Conservation (phyloP, 2,797 vertebrate genomes). For the Anisognathus igniventris region DNA sequence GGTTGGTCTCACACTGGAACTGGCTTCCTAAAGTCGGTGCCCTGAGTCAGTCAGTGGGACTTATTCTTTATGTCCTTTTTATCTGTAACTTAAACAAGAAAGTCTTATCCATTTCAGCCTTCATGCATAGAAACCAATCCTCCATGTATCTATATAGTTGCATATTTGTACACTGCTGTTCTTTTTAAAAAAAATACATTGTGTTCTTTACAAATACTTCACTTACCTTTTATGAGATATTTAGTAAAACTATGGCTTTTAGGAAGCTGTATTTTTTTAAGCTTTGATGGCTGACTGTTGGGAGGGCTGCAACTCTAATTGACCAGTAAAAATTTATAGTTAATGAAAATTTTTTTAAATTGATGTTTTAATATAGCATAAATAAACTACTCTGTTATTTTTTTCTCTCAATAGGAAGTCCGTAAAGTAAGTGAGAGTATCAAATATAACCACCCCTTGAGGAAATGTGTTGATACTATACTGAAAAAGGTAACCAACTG, state of each 20-base stretch:
- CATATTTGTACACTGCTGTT: neutral
- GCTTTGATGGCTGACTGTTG: neutral
- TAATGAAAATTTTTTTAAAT: neutral
- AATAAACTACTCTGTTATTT: neutral
- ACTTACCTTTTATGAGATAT: neutral
- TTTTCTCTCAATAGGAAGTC: conserved; percentile 82
- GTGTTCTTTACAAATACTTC: neutral
- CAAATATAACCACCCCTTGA: conserved; percentile 94
- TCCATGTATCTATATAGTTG: neutral
- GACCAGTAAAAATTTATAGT: neutral
- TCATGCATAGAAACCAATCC: neutral
- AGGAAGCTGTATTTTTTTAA: neutral
- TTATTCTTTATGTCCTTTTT: neutral
- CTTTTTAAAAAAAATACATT: fast-evolving
- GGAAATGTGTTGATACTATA: conserved; percentile 93
- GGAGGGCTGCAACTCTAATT: neutral
- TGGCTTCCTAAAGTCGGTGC: neutral
- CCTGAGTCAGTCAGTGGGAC: neutral
- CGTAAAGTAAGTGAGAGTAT: conserved; percentile 93
- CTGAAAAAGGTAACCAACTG: conserved; percentile 86
- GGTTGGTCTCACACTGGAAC: neutral
- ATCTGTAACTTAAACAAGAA: neutral
- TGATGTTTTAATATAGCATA: neutral
- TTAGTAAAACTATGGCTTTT: neutral
- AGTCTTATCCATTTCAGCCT: neutral